Base-by-base conservation (phyloP, 1,140 invertebrate species). In the Pemphigus obesinymphae region DNA sequence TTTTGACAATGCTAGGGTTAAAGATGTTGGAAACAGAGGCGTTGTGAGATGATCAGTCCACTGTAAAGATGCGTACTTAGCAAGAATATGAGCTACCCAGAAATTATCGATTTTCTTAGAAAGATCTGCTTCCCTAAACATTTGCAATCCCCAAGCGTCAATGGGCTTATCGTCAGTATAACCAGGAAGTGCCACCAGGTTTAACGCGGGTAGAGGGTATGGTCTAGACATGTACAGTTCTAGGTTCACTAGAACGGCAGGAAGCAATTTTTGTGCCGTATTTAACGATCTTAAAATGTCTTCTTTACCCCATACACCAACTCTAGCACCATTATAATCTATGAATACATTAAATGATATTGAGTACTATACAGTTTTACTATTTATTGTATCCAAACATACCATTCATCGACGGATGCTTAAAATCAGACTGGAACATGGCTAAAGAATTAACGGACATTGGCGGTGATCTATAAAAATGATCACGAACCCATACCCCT, bases 381-480 rank as follows among this genome's bases (percentile, higher is more conserved):
- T 66, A n/a, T 20, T 76, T 82, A 85, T 84, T 83, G 48, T 82
- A 82, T 26, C 83, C 45, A 4, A 82, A 55, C 15, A 37, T 72
- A 43, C 70, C 66, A 10, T 53, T 23, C n/a, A 58, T 15, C 3
- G 66, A 37, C 3, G 66, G 53, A 58, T 82, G 82, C 20, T 70
- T 82, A 20, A 96, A 91, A 83, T 96, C 92, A 10, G 93, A 93
- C 17, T 96, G 90, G 26, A 95, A 89, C 80, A 97, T 89, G 0
- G 93, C 94, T n/a, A 97, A 86, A 0, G 95, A 91, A 86, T 94
- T 96, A 0, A 95, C 94, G 3, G 94, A 92, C 91, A 97, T 96
- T 43, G 90, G 89, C 1, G 93, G 92, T 0, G 93, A 94, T 81
- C 88, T 89, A 82, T 91, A 88, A 85, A 94, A 97, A 82, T 90